Evolutionary conservation across 2,797 vertebrate genomes (phyloP).

Genomic region (Pseudotriccus pelzelni): DNA sequence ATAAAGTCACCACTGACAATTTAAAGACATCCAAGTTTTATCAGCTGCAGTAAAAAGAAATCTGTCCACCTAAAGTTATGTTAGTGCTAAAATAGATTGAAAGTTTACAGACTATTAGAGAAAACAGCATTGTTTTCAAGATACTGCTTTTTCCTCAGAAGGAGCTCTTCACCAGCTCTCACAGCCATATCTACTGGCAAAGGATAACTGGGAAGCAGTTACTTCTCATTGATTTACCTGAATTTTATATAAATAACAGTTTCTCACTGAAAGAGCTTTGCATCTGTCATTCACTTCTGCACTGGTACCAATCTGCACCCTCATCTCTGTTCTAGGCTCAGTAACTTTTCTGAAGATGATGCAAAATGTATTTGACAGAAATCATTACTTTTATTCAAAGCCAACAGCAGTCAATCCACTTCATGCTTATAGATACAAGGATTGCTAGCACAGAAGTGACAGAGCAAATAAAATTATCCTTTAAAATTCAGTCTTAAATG

Average conservation of each 20-base stretch:
- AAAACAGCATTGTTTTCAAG: neutral
- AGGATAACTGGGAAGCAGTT: neutral
- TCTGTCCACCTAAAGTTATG: neutral
- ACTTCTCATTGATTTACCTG: neutral
- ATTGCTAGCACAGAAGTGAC: neutral
- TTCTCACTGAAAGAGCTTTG: neutral
- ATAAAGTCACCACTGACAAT: neutral
- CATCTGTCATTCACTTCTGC: neutral
- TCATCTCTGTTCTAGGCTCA: neutral
- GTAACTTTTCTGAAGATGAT: neutral
- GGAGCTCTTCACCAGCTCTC: neutral
- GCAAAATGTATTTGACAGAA: neutral
- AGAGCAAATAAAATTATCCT: conserved; percentile 12
- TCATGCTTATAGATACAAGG: neutral
- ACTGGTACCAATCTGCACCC: neutral
- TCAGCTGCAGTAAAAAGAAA: neutral
- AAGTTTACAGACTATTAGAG: neutral
- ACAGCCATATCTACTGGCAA: neutral
- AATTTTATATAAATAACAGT: neutral
- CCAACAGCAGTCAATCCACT: neutral
- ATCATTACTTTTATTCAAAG: neutral
- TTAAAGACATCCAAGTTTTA: conserved; percentile 2
- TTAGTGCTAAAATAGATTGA: neutral
- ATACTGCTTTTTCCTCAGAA: neutral
- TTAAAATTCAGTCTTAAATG: neutral